Evolutionary conservation across 2,888 invertebrate genomes (phyloP), one percentile per base, ranked within the genome.

Genomic region (Digitonthophagus gazella): DNA sequence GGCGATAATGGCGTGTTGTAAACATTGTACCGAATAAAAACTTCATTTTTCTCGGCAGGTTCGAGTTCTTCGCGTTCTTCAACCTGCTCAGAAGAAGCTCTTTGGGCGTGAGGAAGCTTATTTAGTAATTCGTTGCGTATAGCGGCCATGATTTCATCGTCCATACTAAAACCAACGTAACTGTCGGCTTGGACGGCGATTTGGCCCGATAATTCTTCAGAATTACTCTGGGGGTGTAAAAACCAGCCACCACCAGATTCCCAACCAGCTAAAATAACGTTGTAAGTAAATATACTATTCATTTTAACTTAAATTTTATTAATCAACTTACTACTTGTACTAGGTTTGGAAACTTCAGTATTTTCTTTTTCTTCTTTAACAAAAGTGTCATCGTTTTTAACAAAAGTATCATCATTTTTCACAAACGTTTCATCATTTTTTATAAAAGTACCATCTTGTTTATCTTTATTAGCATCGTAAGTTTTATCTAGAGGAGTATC

Each of bases 61-160:
- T 82, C 80, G 77, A 80, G 80, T 66, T 81, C 81, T 44, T 78
- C 76, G 69, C 82, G 80, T 18, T 85, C 84, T 69, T 82, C 81
- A 1, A 82, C 79, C 64, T 79, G 80, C 63, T 74, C 74, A 18
- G 58, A 66, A 4, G 73, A 74, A 6, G 76, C 75, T 44, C 80
- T 79, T 79, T 80, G 90, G 63, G 90, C 90, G 69, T 89, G 85
- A 6, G 91, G 91, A 72, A 92, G 83, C 80, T 91, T 92, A 75
- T 89, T 86, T 74, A 89, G 85, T 58, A 92, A 80, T 79, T 92
- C 92, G 75, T 90, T 90, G 70, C 91, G 83, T 70, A 92, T 85
- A 0, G 91, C 91, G 55, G 88, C 85, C 75, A 91, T 90, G 74
- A 90, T 89, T 76, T 90, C 91, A 76, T 90, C 91, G 76, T 91